These are phyloP conservation scores for Pectinophora gossypiella DNA, from an alignment of 1,140 invertebrate genomes.

Conservation along the genomic window DNA sequence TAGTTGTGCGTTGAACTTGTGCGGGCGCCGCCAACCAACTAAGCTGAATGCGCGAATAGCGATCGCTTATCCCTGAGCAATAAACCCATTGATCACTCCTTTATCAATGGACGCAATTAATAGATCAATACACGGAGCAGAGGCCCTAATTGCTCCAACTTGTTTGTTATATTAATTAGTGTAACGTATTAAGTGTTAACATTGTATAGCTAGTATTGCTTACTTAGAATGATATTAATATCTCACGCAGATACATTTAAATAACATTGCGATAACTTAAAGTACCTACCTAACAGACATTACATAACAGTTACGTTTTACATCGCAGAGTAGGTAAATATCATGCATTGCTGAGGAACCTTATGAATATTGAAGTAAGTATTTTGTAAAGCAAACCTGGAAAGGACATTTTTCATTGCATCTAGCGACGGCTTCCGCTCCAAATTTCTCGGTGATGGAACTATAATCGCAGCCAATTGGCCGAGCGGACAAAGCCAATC, in stretches of 20 bases:
- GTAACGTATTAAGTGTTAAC: too few species aligned
- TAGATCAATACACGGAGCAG: background rate
- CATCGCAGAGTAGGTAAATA: too few species aligned
- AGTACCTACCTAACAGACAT: too few species aligned
- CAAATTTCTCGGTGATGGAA: conserved; percentile 71
- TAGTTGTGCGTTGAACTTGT: conserved; percentile 62
- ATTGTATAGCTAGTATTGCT: too few species aligned
- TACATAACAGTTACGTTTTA: too few species aligned
- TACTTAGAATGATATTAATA: too few species aligned
- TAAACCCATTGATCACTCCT: background rate
- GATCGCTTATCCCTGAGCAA: conserved; percentile 11
- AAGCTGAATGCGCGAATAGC: background rate
- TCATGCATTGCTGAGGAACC: too few species aligned
- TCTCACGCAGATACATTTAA: too few species aligned
- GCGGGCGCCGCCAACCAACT: background rate
- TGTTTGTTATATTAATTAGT: too few species aligned
- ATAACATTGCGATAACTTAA: too few species aligned
- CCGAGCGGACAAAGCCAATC: conserved; percentile 72
- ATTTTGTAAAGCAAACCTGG: conserved; percentile 38
- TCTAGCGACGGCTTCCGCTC: conserved; percentile 66
- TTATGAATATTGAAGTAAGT: background rate
- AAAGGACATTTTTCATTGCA: conserved; percentile 71
- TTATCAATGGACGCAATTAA: conserved; percentile 2
- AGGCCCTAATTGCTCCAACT: too few species aligned
- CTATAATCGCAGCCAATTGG: conserved; percentile 73